These are phyloP conservation scores for Poeciliopsis prolifica DNA, from an alignment of 2,113 vertebrate genomes.

Conservation along the genomic window DNA sequence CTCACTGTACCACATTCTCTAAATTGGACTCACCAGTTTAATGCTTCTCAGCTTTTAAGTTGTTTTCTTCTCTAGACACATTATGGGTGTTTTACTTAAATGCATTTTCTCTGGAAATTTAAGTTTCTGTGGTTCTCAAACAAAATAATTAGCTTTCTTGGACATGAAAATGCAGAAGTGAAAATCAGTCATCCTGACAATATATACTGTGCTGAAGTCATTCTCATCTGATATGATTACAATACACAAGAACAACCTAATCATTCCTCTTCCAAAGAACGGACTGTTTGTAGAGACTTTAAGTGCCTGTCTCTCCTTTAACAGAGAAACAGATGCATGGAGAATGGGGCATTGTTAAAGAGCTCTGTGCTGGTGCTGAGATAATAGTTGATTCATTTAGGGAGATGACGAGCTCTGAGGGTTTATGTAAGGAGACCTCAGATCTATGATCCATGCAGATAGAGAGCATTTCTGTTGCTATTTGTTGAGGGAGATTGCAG, in stretches of 20 bases:
- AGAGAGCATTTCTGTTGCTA: slow-evolving; percentile 38
- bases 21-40: too few species aligned
- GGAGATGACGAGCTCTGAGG: slow-evolving; percentile 39
- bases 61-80: too few species aligned
- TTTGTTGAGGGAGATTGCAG: slow-evolving; percentile 40
- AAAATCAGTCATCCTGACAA: slow-evolving; percentile 9
- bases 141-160: not conserved
- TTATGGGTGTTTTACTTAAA: too few species aligned
- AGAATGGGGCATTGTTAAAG: slow-evolving; percentile 63
- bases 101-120: not conserved
- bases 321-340: slow-evolving; percentile 38
- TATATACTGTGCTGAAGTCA: slow-evolving; percentile 19
- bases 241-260: slow-evolving; percentile 46
- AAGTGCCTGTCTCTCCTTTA: slow-evolving; percentile 36
- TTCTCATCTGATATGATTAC: slow-evolving; percentile 45
- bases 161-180: not conserved
- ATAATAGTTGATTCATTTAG: slow-evolving; percentile 63
- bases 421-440: slow-evolving; percentile 48
- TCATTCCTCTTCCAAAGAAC: slow-evolving; percentile 40
- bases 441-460: slow-evolving; percentile 29
- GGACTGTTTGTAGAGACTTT: slow-evolving; percentile 47
- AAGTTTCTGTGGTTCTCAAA: not conserved
- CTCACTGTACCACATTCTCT: too few species aligned
- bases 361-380: slow-evolving; percentile 30
- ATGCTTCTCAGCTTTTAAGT: too few species aligned